Evolutionary conservation across 2,797 vertebrate species (phyloP).

Genomic region (Sphenodon punctatus): DNA sequence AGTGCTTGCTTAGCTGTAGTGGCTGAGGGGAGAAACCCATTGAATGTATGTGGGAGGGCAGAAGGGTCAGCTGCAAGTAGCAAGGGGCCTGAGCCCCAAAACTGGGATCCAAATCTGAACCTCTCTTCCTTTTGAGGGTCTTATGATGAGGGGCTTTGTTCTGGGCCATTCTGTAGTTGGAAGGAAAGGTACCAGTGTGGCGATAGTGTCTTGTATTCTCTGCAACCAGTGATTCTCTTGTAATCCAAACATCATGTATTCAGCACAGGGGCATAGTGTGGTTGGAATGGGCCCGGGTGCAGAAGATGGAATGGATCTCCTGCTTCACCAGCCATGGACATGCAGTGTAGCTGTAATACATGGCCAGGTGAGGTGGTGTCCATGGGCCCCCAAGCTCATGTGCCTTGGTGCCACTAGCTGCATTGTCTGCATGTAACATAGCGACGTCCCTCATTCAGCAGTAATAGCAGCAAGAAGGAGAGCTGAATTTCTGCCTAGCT

Average conservation of each 20-base stretch:
- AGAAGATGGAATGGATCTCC: too few species aligned
- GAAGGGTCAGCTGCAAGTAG: background rate
- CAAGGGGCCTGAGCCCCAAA: background rate
- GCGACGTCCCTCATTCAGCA: background rate
- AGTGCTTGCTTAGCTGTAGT: background rate
- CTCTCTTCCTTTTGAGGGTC: background rate
- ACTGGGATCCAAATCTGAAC: background rate
- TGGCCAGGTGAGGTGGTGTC: too few species aligned
- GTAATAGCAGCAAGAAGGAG: background rate
- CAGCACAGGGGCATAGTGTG: too few species aligned
- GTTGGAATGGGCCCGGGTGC: too few species aligned
- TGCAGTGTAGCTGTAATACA: too few species aligned
- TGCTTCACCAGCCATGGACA: too few species aligned
- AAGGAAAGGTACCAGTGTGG: background rate
- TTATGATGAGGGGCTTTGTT: background rate
- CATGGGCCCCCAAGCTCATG: too few species aligned
- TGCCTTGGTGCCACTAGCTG: too few species aligned
- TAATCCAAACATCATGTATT: too few species aligned
- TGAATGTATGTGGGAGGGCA: too few species aligned
- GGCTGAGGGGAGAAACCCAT: background rate
- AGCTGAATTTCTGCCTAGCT: background rate
- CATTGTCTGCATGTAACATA: background rate
- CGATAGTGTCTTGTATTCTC: background rate
- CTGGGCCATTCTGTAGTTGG: background rate
- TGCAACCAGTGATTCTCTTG: background rate